Percentiles rank a stretch among this genome's conserved stretches.
Evolutionary conservation across 2,888 invertebrate species (phyloP).

Genomic region (Heliconius charithonia): DNA sequence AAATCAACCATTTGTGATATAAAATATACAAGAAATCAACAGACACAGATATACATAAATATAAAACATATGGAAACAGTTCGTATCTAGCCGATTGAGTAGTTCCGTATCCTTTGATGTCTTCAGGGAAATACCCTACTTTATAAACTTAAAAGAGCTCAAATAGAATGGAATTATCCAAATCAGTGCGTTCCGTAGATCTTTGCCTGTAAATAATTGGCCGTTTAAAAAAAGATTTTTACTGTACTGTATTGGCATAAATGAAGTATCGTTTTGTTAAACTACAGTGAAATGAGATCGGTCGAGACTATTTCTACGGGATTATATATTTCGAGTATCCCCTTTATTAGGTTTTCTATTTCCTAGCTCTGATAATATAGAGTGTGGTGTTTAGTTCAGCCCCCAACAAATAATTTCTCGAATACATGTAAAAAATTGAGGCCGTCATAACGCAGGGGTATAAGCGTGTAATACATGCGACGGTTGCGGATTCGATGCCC

Average conservation of each 20-base stretch:
- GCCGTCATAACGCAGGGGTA: too few species aligned
- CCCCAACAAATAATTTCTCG: too few species aligned
- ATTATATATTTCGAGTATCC: too few species aligned
- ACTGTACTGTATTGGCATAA: background rate
- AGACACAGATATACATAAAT: background rate
- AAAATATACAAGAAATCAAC: background rate
- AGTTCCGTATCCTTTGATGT: constrained; percentile 16
- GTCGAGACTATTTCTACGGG: too few species aligned
- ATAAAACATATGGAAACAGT: background rate
- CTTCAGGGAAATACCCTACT: constrained; percentile 17
- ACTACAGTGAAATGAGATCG: too few species aligned
- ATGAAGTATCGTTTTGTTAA: background rate
- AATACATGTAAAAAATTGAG: too few species aligned
- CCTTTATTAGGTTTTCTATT: too few species aligned
- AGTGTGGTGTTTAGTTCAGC: too few species aligned
- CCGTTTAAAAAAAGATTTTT: background rate
- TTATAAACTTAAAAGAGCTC: constrained; percentile 16
- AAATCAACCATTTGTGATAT: background rate
- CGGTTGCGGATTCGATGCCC: too few species aligned
- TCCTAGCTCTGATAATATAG: too few species aligned
- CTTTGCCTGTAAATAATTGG: constrained; percentile 3
- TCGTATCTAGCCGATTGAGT: constrained; percentile 6
- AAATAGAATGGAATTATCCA: constrained; percentile 19
- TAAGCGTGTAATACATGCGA: too few species aligned
- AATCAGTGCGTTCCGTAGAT: background rate